These are phyloP conservation scores for Anas acuta DNA, from an alignment of 2,797 vertebrate species.

Conservation along the genomic window DNA sequence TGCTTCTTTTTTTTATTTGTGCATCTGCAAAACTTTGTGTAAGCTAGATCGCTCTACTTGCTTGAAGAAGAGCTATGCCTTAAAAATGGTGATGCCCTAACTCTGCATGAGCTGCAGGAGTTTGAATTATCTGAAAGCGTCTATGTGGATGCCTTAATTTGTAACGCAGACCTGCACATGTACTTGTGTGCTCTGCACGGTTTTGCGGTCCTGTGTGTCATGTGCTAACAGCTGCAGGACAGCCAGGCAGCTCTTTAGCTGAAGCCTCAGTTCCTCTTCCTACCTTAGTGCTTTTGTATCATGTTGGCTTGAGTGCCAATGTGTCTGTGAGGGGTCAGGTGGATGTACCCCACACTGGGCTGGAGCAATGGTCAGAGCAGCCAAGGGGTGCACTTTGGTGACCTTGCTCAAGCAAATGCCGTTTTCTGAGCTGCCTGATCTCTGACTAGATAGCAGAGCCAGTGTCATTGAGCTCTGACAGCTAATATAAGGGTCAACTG, in stretches of 20 bases:
- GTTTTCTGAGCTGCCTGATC: neutral
- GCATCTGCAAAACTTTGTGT: neutral
- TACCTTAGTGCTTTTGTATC: neutral
- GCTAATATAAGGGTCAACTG: neutral
- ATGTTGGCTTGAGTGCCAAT: neutral
- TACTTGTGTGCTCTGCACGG: neutral
- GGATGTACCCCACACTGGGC: neutral
- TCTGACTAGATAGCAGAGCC: neutral
- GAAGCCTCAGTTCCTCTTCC: neutral
- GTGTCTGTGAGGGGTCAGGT: neutral
- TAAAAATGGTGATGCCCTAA: neutral
- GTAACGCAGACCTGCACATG: fast-evolving
- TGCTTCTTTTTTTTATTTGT: neutral
- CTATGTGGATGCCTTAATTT: neutral
- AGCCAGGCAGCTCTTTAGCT: neutral
- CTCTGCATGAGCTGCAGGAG: neutral
- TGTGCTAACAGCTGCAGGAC: neutral
- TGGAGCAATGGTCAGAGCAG: neutral
- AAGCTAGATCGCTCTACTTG: neutral
- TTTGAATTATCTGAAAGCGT: neutral
- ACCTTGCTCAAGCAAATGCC: neutral
- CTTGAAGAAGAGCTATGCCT: neutral
- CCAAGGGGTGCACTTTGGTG: neutral
- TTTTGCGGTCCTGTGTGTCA: neutral
- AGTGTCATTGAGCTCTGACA: fast-evolving